Conservation (phyloP, 2,888 invertebrate genomes). For the Catocala sponsa region DNA sequence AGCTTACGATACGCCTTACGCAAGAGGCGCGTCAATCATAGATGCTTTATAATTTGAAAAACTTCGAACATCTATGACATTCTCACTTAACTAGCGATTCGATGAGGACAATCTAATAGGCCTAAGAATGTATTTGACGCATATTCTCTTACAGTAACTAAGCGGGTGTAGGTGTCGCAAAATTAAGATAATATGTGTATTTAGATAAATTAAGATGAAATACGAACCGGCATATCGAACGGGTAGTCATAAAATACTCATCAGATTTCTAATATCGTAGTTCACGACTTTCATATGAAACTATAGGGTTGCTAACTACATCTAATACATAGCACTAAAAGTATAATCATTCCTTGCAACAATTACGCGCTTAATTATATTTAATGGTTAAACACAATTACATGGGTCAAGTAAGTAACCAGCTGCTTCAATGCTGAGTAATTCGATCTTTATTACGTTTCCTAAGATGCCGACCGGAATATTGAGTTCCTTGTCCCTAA, state of each 20-base stretch:
- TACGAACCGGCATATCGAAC: constrained; percentile 21
- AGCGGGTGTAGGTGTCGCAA: neutral
- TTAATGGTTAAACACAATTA: constrained; percentile 1
- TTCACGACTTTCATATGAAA: constrained; percentile 23
- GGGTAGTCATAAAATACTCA: constrained; percentile 31
- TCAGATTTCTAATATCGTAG: constrained; percentile 19
- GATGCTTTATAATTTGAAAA: too few species aligned
- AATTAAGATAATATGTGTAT: constrained; percentile 12
- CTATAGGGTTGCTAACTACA: constrained; percentile 13
- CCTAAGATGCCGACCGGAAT: neutral
- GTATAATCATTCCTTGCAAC: constrained; percentile 4
- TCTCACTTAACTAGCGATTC: too few species aligned
- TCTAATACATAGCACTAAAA: neutral
- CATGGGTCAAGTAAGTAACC: constrained; percentile 8
- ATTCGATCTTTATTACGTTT: constrained; percentile 5
- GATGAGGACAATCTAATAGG: too few species aligned
- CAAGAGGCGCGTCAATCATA: too few species aligned
- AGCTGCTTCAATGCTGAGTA: neutral
- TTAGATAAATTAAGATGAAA: too few species aligned
- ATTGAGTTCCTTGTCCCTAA: constrained; percentile 8
- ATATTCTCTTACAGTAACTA: constrained; percentile 1
- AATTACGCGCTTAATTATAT: constrained; percentile 12
- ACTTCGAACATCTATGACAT: too few species aligned
- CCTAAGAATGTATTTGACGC: too few species aligned
- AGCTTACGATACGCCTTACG: too few species aligned